A percentile compares a stretch with the other conserved stretches of the same genome.
phyloP scores from a whole-genome alignment of 2,113 vertebrate genomes.

The Tor tambroides region DNA sequence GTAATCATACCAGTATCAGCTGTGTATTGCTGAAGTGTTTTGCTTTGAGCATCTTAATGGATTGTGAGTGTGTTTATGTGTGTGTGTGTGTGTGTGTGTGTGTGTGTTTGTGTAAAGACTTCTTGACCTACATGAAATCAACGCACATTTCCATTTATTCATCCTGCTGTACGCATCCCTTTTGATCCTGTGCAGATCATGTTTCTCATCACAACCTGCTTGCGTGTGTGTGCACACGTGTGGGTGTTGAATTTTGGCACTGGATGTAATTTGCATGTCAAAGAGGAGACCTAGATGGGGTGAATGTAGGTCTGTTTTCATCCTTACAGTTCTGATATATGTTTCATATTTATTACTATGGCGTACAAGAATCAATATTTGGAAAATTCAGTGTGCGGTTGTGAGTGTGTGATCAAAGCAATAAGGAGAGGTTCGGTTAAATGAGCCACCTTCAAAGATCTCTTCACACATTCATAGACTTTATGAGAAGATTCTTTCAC shows the following conservation, averaged over 20 bases:
- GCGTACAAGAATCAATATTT: not conserved
- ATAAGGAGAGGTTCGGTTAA: not conserved
- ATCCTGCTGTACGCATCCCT: conserved; percentile 40
- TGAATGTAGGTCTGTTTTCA: not conserved
- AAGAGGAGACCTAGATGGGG: conserved; percentile 26
- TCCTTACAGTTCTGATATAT: not conserved
- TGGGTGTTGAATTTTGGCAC: conserved; percentile 42
- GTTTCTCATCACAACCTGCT: conserved; percentile 49
- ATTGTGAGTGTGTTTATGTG: conserved; percentile 34
- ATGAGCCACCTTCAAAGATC: not conserved
- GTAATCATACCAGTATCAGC: conserved; percentile 19
- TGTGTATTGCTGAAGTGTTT: conserved; percentile 15
- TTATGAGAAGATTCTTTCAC: not conserved
- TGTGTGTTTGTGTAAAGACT: conserved; percentile 41
- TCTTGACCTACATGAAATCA: conserved; percentile 54
- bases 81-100: conserved; percentile 34
- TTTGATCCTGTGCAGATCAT: conserved; percentile 51
- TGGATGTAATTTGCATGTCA: conserved; percentile 48
- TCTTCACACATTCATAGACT: not conserved
- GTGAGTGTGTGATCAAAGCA: not conserved
- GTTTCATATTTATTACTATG: not conserved
- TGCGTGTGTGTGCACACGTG: conserved; percentile 28
- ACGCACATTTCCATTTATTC: conserved; percentile 50
- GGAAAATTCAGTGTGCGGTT: not conserved
- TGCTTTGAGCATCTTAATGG: conserved; percentile 4